A percentile compares a stretch with the other conserved stretches of the same genome.
Evolutionary conservation across 2,888 invertebrate species (phyloP).

Genomic region (Exocentrus adspersus): DNA sequence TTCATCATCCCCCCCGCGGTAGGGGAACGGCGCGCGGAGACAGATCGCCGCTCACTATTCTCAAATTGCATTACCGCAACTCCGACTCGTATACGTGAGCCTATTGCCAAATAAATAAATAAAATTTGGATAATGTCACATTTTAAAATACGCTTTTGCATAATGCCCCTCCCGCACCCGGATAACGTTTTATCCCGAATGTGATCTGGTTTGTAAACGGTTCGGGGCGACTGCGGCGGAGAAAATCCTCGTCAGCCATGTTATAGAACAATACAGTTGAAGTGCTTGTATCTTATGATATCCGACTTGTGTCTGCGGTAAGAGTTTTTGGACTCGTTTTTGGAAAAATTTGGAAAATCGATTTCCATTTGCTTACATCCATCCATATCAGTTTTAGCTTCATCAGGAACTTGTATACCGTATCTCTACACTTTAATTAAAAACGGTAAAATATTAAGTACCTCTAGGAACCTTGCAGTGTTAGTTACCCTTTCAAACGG

Average conservation of each 20-base stretch:
- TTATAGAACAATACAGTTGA: background rate
- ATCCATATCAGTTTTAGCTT: too few species aligned
- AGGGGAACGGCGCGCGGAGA: conserved; percentile 53
- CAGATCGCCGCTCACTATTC: conserved; percentile 63
- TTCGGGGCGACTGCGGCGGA: background rate
- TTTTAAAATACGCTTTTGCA: conserved; percentile 65
- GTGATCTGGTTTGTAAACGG: conserved; percentile 57
- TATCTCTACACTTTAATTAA: too few species aligned
- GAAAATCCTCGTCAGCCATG: conserved; percentile 16
- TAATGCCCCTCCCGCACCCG: conserved; percentile 55
- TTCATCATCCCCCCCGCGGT: conserved; percentile 49
- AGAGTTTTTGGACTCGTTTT: too few species aligned
- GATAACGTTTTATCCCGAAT: conserved; percentile 54
- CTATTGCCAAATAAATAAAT: conserved; percentile 66
- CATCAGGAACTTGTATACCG: too few species aligned
- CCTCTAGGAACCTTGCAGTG: too few species aligned
- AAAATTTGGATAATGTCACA: conserved; percentile 65
- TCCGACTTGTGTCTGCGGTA: too few species aligned
- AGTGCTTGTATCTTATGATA: too few species aligned
- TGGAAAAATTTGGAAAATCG: too few species aligned
- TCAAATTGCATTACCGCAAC: conserved; percentile 64
- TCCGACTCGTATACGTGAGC: conserved; percentile 63
- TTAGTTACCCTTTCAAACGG: background rate
- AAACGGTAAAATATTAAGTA: too few species aligned
- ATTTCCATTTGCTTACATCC: too few species aligned